These are phyloP conservation scores for Serrognathus titanus DNA, from an alignment of 2,888 invertebrate genomes.

Conservation along the genomic window DNA sequence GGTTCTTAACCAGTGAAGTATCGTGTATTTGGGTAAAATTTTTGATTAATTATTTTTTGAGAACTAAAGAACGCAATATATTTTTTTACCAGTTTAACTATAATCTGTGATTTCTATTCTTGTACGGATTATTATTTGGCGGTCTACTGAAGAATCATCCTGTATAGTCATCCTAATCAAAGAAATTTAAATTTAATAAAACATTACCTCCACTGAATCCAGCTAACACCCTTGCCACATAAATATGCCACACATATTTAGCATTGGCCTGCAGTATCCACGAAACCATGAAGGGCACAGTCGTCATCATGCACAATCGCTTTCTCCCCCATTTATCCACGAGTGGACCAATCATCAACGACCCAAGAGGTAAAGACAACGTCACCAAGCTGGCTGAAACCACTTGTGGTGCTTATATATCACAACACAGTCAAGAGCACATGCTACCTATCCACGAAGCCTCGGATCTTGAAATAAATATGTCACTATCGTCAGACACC, in stretches of 20 bases:
- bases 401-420: constrained; percentile 8
- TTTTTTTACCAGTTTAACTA: too few species aligned
- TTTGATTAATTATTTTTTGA: too few species aligned
- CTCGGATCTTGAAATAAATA: constrained; percentile 48
- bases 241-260: constrained; percentile 48
- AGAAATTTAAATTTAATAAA: not conserved
- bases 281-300: constrained; percentile 49
- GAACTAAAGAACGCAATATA: too few species aligned
- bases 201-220: constrained; percentile 53
- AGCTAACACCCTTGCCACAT: constrained; percentile 52
- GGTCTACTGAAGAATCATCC: too few species aligned
- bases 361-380: constrained; percentile 54
- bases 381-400: constrained; percentile 56
- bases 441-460: constrained; percentile 57
- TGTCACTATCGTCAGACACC: constrained; percentile 40
- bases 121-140: too few species aligned
- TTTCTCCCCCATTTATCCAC: constrained; percentile 58
- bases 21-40: too few species aligned
- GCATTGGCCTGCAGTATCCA: constrained; percentile 53
- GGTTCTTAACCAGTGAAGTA: too few species aligned
- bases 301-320: constrained; percentile 47
- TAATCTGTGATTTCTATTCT: too few species aligned
- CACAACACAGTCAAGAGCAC: not conserved
- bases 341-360: constrained; percentile 52
- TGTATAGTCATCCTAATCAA: too few species aligned